Percentiles rank a stretch among this genome's conserved stretches.
phyloP scores from a whole-genome alignment of 64 coral and sea anemone genomes.

The Pocillopora damicornis region DNA sequence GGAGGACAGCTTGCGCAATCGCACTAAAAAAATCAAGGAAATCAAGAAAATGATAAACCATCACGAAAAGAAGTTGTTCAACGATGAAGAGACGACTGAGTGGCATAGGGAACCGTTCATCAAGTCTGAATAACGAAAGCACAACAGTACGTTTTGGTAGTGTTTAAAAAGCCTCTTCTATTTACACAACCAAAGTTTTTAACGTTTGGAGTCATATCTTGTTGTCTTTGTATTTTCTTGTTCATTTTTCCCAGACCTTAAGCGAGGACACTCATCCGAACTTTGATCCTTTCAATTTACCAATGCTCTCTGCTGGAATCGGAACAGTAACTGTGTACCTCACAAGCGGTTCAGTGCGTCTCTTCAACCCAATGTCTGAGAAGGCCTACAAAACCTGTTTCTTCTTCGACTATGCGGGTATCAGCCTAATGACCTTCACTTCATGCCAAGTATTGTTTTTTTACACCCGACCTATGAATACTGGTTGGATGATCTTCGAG shows the following conservation, averaged over 20 bases:
- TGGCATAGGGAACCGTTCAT: constrained; percentile 39
- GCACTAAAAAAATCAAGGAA: too few species aligned
- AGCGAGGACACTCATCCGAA: not conserved
- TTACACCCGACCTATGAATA: constrained; percentile 45
- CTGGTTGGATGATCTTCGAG: not conserved
- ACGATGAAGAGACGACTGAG: constrained; percentile 1
- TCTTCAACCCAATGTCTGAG: constrained; percentile 42
- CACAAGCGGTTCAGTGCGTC: constrained; percentile 29
- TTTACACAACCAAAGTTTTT: constrained; percentile 28
- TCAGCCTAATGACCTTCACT: constrained; percentile 46
- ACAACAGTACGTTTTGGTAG: constrained; percentile 10
- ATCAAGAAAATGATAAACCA: not conserved
- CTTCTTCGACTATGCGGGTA: constrained; percentile 49
- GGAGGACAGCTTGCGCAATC: too few species aligned
- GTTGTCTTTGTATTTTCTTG: not conserved
- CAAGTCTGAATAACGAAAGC: constrained; percentile 1
- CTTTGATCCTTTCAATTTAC: constrained; percentile 17
- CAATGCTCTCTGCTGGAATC: constrained; percentile 17
- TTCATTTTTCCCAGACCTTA: not conserved
- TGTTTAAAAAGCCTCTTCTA: constrained; percentile 53
- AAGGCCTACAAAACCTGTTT: constrained; percentile 38
- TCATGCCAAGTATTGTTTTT: constrained; percentile 37
- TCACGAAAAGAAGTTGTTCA: not conserved
- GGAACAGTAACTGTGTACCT: constrained; percentile 7
- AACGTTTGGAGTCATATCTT: constrained; percentile 61